A percentile compares a stretch with the other conserved stretches of the same genome.
These are phyloP conservation scores for Mobula birostris DNA, from an alignment of 2,113 vertebrate genomes.

Conservation along the genomic window DNA sequence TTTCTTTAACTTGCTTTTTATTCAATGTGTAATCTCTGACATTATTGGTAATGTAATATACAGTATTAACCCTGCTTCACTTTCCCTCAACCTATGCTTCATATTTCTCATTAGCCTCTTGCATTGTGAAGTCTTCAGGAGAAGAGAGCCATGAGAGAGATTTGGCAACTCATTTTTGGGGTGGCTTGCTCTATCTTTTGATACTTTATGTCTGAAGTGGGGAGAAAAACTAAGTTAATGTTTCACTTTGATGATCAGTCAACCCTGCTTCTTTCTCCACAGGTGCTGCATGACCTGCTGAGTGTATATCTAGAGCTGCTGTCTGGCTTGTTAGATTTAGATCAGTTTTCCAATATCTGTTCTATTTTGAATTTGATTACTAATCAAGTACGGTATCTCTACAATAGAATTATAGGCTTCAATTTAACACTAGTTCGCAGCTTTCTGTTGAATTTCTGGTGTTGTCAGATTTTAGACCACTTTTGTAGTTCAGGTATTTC, in stretches of 20 bases:
- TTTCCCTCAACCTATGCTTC: neutral
- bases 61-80: too few relatives aligned
- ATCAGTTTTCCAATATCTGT: too few relatives aligned
- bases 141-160: neutral
- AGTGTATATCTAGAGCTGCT: too few relatives aligned
- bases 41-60: neutral
- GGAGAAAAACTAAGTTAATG: too few relatives aligned
- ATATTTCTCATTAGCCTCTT: neutral
- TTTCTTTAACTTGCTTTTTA: neutral
- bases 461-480: neutral
- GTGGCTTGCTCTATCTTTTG: neutral
- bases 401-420: neutral
- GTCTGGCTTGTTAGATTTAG: too few relatives aligned
- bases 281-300: too few relatives aligned
- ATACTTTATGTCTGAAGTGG: too few relatives aligned
- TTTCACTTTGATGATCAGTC: neutral
- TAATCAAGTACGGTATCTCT: neutral
- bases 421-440: neutral
- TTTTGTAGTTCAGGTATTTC: neutral
- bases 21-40: neutral
- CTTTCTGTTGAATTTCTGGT: too few relatives aligned
- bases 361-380: too few relatives aligned
- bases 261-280: too few relatives aligned
- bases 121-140: neutral
- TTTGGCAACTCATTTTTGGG: neutral